A percentile compares a stretch with the other conserved stretches of the same genome.
phyloP scores from a whole-genome alignment of 2,797 vertebrate species.

The Synaphobranchus kaupii region DNA sequence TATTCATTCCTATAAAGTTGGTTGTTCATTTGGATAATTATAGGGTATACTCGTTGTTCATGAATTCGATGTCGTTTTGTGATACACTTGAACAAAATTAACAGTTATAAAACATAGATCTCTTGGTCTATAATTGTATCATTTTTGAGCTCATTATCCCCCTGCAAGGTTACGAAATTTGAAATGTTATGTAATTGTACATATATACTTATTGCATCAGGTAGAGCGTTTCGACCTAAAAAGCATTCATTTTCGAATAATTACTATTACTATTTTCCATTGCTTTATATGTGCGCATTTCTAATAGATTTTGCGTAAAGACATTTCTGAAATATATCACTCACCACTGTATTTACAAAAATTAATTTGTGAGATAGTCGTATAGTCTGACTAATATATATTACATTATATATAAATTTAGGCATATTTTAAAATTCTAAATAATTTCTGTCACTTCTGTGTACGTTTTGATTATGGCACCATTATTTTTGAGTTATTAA shows the following conservation, averaged over 20 bases:
- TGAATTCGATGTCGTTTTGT: neutral
- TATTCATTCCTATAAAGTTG: too few relatives aligned
- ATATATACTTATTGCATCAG: neutral
- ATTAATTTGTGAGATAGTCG: neutral
- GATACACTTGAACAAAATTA: neutral
- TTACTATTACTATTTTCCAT: neutral
- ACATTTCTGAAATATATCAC: neutral
- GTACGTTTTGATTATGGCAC: slow-evolving; percentile 61
- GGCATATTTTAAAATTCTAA: too few relatives aligned
- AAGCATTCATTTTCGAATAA: neutral
- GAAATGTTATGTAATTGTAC: neutral
- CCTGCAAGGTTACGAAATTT: neutral
- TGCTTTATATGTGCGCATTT: neutral
- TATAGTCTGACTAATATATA: neutral
- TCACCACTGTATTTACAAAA: neutral
- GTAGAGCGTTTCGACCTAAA: neutral
- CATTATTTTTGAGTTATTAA: slow-evolving; percentile 80
- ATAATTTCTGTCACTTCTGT: neutral
- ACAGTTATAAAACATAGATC: neutral
- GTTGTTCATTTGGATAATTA: too few relatives aligned
- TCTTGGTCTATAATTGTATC: neutral
- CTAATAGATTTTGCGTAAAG: neutral
- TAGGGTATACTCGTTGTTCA: neutral
- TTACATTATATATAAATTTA: too few relatives aligned
- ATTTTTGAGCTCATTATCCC: neutral